A percentile compares a stretch with the other conserved stretches of the same genome.
These are phyloP conservation scores for Protobothrops flavoviridis DNA, from an alignment of 2,113 vertebrate genomes.

Conservation along the genomic window DNA sequence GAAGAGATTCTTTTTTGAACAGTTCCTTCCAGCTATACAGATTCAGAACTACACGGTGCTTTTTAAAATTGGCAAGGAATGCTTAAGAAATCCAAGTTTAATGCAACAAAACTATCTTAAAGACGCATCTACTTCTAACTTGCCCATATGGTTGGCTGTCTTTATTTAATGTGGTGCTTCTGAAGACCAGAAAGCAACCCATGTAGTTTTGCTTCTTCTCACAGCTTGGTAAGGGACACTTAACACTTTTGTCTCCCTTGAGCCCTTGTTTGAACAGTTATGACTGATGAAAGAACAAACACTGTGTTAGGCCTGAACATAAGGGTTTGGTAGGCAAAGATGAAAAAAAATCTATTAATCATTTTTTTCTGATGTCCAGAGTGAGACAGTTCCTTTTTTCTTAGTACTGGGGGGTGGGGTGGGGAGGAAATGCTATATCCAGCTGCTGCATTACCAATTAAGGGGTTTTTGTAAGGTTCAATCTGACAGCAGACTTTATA, in stretches of 20 bases:
- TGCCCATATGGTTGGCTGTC: neutral
- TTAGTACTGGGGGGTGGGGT: neutral
- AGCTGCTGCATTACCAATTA: neutral
- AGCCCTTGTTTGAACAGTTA: neutral
- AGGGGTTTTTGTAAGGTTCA: neutral
- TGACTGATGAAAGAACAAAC: neutral
- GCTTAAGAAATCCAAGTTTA: neutral
- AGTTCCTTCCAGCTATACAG: neutral
- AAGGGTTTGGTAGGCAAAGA: neutral
- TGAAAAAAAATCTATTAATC: neutral
- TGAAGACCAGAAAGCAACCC: neutral
- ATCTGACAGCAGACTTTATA: neutral
- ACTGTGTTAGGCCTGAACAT: neutral
- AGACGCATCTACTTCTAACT: neutral
- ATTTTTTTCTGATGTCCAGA: neutral
- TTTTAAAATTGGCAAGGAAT: constrained; percentile 19
- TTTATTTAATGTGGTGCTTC: neutral
- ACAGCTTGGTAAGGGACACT: neutral
- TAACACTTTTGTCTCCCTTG: neutral
- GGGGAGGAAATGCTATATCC: neutral
- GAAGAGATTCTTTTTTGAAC: constrained; percentile 6
- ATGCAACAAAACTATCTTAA: neutral
- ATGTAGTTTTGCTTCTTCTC: neutral
- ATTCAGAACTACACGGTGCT: neutral
- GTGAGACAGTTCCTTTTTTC: neutral